Evolutionary conservation across 2,888 invertebrate genomes (phyloP), one percentile per base, ranked within the genome.

Genomic region (Charanyca ferruginea): DNA sequence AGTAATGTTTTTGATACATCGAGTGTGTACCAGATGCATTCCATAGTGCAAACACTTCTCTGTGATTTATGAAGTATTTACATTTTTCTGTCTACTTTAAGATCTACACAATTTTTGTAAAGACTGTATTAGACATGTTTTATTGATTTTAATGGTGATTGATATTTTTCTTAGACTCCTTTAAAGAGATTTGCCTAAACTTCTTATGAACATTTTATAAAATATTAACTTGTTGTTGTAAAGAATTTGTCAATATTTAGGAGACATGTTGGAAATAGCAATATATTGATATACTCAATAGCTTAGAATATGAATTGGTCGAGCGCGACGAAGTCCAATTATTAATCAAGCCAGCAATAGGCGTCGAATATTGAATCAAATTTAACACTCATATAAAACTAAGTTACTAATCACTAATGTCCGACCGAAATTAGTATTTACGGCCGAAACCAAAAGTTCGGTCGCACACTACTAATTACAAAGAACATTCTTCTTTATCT

Each of bases 121-220:
- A 77, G 77, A 74, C 66, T 77, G 72, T 61, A 61, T 51, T 60
- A 32, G 35, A 25, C 25, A 48, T 1, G 5, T 47, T 41, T 42
- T 47, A 32, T 63, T 65, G 32, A 51, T 61, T 72, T 71, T 48
- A 48, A 45, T 23, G 38, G 8, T 58, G 45, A 47, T 49, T 51
- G 54, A 57, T 55, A 65, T 76, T 79, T 66, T 65, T 49, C 48
- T 67, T 71, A 55, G 71, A 49, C 59, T 75, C 44, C 42, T 68
- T 16, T 54, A 60, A 51, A 60, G 69, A 55, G 61, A 61, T 75
- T 71, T 69, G 62, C 51, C 47, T 75, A 69, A 55, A 61, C 51
- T 57, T 74, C 68, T 72, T 72, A 72, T 76, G 72, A 71, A 51
- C 22, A 32, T 72, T 67, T 67, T n/a, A 73, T 69, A 73, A 66